Conservation (phyloP, 2,797 vertebrate species). For the Rhinogobio ventralis region DNA sequence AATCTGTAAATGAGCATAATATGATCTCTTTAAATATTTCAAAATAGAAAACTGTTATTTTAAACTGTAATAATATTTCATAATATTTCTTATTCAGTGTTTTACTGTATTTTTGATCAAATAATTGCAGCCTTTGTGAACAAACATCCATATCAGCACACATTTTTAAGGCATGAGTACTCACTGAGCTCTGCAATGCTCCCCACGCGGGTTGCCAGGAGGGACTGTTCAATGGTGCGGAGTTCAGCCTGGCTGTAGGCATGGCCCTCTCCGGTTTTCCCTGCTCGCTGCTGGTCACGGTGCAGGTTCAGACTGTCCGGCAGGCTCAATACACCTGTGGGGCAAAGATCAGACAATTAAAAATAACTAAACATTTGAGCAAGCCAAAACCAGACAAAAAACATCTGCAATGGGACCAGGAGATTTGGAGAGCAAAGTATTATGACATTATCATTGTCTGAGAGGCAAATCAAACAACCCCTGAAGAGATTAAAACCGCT, state of each 20-base stretch:
- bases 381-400: not conserved
- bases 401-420: not conserved
- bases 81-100: no score
- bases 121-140: not conserved
- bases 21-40: no score
- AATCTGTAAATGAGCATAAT: no score
- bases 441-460: constrained; percentile 35
- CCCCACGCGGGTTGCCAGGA: constrained; percentile 93
- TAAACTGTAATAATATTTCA: no score
- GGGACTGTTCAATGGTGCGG: constrained; percentile 93
- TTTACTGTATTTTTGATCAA: not conserved
- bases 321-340: constrained; percentile 91
- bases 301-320: constrained; percentile 95
- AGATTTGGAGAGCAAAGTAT: constrained; percentile 14
- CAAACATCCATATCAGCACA: constrained; percentile 5
- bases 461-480: constrained; percentile 20
- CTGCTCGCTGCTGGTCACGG: constrained; percentile 88
- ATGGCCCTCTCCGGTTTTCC: constrained; percentile 83
- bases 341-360: not conserved
- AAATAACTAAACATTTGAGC: constrained; percentile 1
- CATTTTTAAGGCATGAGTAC: constrained; percentile 60
- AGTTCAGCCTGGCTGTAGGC: constrained; percentile 93
- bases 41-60: no score
- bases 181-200: constrained; percentile 98
- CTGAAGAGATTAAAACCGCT: constrained; percentile 18